These are phyloP conservation scores for Eupithecia exiguata DNA, from an alignment of 2,888 invertebrate genomes.

Conservation along the genomic window DNA sequence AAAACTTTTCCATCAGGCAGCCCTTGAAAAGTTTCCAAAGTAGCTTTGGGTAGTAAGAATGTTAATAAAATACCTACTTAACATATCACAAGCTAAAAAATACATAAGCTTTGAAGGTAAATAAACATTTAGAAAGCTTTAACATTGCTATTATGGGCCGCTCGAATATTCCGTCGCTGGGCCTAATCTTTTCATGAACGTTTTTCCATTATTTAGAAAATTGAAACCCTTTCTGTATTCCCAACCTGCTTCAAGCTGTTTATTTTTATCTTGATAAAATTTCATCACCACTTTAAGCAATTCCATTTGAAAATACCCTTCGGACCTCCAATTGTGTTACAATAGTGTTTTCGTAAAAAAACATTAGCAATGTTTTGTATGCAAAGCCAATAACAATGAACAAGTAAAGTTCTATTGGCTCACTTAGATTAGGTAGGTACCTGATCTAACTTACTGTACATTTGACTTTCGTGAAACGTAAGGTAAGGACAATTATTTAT, in stretches of 20 bases:
- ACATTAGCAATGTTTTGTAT: constrained; percentile 27
- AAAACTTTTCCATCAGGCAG: too few relatives aligned
- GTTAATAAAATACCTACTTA: too few relatives aligned
- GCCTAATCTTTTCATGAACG: constrained; percentile 1
- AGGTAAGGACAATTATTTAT: constrained; percentile 5
- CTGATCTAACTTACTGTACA: constrained; percentile 34
- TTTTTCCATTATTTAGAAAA: constrained; percentile 8
- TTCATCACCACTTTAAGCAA: constrained; percentile 9
- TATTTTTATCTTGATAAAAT: constrained; percentile 17
- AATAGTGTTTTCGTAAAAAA: constrained; percentile 8
- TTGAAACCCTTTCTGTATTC: constrained; percentile 10
- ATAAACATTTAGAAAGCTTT: background rate
- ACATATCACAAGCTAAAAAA: too few relatives aligned
- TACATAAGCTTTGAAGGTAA: too few relatives aligned
- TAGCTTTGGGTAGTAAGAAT: too few relatives aligned
- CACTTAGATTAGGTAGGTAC: too few relatives aligned
- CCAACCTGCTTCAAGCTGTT: background rate
- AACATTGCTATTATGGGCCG: background rate
- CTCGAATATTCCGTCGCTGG: background rate
- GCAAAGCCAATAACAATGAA: constrained; percentile 40
- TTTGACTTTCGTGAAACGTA: too few relatives aligned
- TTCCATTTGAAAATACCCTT: constrained; percentile 21
- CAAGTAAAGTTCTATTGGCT: constrained; percentile 8
- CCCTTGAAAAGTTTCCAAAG: too few relatives aligned
- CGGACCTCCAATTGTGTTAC: constrained; percentile 10